Percentiles rank a stretch among this genome's conserved stretches.
Evolutionary conservation across 2,113 vertebrate species (phyloP).

Genomic region (Atherinomorus stipes): DNA sequence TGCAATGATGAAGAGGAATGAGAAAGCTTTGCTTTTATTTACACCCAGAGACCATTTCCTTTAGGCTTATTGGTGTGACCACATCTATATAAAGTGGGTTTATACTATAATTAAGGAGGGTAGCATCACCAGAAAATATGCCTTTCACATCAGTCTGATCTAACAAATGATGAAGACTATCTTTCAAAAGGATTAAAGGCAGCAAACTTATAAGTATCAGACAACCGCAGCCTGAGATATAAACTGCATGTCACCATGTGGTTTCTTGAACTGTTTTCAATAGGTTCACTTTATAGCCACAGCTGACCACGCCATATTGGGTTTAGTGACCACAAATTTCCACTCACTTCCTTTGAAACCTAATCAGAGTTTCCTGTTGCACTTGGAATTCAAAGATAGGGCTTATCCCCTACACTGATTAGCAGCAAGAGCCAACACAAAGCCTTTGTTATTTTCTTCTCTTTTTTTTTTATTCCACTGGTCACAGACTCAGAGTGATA

Average conservation of each 20-base stretch:
- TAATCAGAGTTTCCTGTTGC: conserved; percentile 78
- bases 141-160: conserved; percentile 2
- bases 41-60: background rate
- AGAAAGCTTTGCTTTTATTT: no score
- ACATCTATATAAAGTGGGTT: conserved; percentile 15
- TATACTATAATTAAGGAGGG: conserved; percentile 14
- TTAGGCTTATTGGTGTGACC: conserved; percentile 5
- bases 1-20: no score
- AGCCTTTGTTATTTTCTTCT: conserved; percentile 39
- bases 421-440: conserved; percentile 66
- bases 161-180: background rate
- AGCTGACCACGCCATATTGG: conserved; percentile 41
- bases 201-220: conserved; percentile 6
- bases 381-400: conserved; percentile 71
- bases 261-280: conserved; percentile 50
- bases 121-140: conserved; percentile 40
- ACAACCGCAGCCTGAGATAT: conserved; percentile 19
- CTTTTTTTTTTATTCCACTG: background rate
- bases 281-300: conserved; percentile 53
- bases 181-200: conserved; percentile 14
- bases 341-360: conserved; percentile 70
- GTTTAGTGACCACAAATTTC: conserved; percentile 66
- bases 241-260: conserved; percentile 39
- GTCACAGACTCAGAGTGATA: conserved; percentile 27
- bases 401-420: conserved; percentile 63